Evolutionary conservation across 2,797 vertebrate genomes (phyloP), one percentile per base, ranked within the genome.

Genomic region (Parotocinclus haroldoi): DNA sequence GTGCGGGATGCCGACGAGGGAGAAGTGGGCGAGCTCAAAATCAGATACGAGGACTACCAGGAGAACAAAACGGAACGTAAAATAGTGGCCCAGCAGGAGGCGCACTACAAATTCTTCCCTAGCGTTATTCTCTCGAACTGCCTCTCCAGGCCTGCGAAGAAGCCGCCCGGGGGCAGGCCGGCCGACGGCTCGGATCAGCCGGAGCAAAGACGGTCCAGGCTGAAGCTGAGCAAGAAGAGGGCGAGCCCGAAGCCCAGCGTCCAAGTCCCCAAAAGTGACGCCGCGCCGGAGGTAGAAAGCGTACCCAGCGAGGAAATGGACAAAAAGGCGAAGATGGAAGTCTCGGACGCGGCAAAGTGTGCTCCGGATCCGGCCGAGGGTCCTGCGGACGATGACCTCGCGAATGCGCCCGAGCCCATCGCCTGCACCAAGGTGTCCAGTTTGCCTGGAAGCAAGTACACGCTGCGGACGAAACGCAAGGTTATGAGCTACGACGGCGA

Each of bases 81-180:
- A 69, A 93, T 93, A 69, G 91, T 92, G 77, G 95, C 93, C 77
- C 97, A 98, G 79, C 96, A 97, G 87, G 94, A 94, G 82, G 94
- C 94, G 10, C 96, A 98, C 86, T 99, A 99, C 76, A 98, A 96
- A 87, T 99, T 99, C 83, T 99, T 99, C 74, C 97, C 97, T 42
- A 99, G 95, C 53, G 95, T 99, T 75, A 96, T 99, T 75, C 95
- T 99, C 80, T 98, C 97, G 63, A 99, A 99, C 80, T 99, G 97
- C 85, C 93, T 99, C 63, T 92, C 82, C 64, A 90, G 94, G 76
- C 91, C 92, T 8, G 84, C 91, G 63, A 98, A 96, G 77, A 92
- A 91, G 79, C 66, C 80, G 17, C 79, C 74, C 0, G 68, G 60
- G 71, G 87, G 83, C 78, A 91, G 89, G 72, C 58, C 67, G 0